Base-by-base conservation (phyloP, 30 jellyfish, hydroid and myxozoan species). In the Pseudorhiza aurosa region DNA sequence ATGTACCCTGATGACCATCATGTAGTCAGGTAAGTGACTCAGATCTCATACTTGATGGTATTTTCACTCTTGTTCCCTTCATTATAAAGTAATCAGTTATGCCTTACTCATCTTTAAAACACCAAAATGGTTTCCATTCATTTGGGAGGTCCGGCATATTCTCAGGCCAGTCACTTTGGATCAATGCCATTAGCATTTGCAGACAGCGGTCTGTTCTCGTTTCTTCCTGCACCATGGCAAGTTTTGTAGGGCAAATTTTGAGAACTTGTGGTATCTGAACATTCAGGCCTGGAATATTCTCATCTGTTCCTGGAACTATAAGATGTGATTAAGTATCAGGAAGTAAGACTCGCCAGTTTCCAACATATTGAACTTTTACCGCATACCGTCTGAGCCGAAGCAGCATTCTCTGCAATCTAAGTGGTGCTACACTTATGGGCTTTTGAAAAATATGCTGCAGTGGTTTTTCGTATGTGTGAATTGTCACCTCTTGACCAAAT, bases 131-230 rank as follows among this genome's bases (percentile, higher is more conserved):
- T 22, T 33, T 85, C 1, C 35, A 12, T 10, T 32, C 33, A 8
- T 42, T 47, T n/a, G 90, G n/a, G 60, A 71, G 65, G 45, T 58
- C 83, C 24, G 27, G 44, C 33, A 37, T 36, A 36, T 76, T n/a
- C n/a, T 30, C 29, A n/a, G 90, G 90, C 90, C 90, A 77, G 3
- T 86, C 90, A 21, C 64, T 40, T 8, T 58, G 82, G 5, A 77
- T 33, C 49, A 56, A 15, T 31, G n/a, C 22, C 8, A 18, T 39
- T 28, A 77, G 35, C 65, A 59, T 32, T 40, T 58, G 60, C 72
- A 40, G 83, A 33, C 39, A 4, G 65, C 72, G 57, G 65, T 77
- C 90, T 0, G 69, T 58, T 63, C 24, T 28, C 15, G 90, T 58
- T 45, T 59, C 77, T 12, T 63, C 31, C 36, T 51, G 44, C 17